Percentiles rank a stretch among this genome's conserved stretches.
Conservation (phyloP, 1,140 invertebrate species). For the Drosophila murphyi region DNA sequence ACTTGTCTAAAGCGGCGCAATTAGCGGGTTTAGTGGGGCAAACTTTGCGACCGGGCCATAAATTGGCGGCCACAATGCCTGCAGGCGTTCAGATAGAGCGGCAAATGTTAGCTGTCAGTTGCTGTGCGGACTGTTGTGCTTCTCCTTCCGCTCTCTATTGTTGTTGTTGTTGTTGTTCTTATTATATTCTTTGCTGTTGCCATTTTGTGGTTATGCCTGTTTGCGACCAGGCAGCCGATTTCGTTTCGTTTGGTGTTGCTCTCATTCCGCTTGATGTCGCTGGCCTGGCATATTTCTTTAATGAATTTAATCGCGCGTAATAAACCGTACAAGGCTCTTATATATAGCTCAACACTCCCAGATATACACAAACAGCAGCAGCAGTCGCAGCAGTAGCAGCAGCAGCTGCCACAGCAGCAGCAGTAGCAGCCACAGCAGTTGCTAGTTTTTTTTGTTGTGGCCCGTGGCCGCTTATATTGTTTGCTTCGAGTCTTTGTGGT, state of each 20-base stretch:
- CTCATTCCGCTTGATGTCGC: conserved; percentile 53
- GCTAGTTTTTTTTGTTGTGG: conserved; percentile 4
- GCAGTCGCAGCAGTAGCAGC: not conserved
- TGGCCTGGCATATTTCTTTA: conserved; percentile 66
- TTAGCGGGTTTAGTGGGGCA: conserved; percentile 71
- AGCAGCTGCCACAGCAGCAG: no score
- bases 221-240: conserved; percentile 10
- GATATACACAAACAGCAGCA: conserved; percentile 5
- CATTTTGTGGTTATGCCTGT: conserved; percentile 28
- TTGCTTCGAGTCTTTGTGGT: conserved; percentile 73
- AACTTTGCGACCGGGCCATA: conserved; percentile 47
- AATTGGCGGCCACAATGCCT: conserved; percentile 65
- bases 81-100: conserved; percentile 62
- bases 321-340: conserved; percentile 56
- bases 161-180: conserved; percentile 7
- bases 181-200: conserved; percentile 20
- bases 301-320: conserved; percentile 78
- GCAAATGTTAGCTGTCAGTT: conserved; percentile 71
- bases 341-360: conserved; percentile 17
- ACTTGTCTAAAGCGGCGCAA: conserved; percentile 69
- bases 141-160: not conserved
- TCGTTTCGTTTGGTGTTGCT: conserved; percentile 25
- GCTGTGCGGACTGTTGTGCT: conserved; percentile 31
- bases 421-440: no score
- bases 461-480: conserved; percentile 63